Base-by-base conservation (phyloP, 2,113 vertebrate species). In the Pyrgilauda ruficollis region DNA sequence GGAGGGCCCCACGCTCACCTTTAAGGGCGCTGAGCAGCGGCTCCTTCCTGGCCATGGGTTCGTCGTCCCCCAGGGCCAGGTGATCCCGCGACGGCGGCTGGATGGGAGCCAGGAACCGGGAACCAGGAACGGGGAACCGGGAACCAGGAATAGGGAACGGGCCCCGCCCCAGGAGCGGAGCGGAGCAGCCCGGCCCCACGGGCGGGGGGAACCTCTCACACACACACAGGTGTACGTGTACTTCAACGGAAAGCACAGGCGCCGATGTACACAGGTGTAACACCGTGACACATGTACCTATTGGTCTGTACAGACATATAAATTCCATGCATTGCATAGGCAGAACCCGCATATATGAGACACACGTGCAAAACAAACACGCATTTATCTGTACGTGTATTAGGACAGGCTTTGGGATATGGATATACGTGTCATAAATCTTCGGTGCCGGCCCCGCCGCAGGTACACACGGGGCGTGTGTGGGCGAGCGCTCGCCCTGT, bases 21-120 rank as follows among this genome's bases (percentile, higher is more conserved):
- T 98, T 98, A 39, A 99, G 97, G 7, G 98, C 97, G 64, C 97
- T 96, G 64, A 99, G 96, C 19, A 98, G 98, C 59, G 98, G 98
- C 92, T 99, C 98, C 97, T 97, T 99, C 18, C 97, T 86, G 22
- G 98, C 97, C 99, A 99, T 96, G 16, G 73, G 46, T 58, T 86
- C 73, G 22, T 3, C 11, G 28, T 8, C 7, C 23, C 5, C 14
- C 37, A 21, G 14, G 41, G 15, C 28, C 53, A 6, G 35, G 44
- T 2, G 4, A 7, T 64, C 44, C 81, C 16, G 16, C 3, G 21
- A 41, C 26, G 17, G 70, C n/a, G 18, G 33, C 76, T 39, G 31
- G 19, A 58, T 4, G 37, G 79, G 69, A 79, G 33, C 61, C 4
- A 31, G 50, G 52, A 77, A 41, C 5, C 0, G 24, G 69, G 39